Conservation (phyloP, 2,797 vertebrate species). For the Rhyacichthys aspro region DNA sequence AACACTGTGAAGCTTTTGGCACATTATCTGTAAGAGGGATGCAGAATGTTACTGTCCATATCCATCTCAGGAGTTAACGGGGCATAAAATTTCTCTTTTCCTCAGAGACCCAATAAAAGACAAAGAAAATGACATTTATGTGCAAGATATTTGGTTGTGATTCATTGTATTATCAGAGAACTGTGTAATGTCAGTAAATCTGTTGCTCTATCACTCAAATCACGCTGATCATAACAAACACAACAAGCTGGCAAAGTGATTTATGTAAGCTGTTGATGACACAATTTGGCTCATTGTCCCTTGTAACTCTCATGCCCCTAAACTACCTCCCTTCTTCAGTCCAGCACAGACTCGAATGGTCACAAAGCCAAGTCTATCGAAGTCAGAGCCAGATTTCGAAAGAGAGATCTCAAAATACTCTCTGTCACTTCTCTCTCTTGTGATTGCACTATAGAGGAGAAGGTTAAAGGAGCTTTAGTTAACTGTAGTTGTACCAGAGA, state of each 20-base stretch:
- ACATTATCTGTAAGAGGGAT: neutral
- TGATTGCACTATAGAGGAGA: too few species aligned
- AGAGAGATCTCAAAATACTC: too few species aligned
- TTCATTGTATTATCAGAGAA: neutral
- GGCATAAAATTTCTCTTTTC: conserved; percentile 26
- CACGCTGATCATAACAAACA: conserved; percentile 42
- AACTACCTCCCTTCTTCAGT: too few species aligned
- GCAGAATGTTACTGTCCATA: conserved; percentile 1
- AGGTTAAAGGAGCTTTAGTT: too few species aligned
- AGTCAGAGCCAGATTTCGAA: too few species aligned
- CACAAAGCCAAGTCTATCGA: too few species aligned
- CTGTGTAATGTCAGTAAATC: conserved; percentile 20
- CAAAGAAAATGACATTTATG: conserved; percentile 8
- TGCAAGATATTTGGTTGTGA: neutral
- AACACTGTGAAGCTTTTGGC: neutral
- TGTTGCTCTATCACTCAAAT: neutral
- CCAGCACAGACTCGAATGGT: too few species aligned
- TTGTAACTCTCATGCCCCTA: too few species aligned
- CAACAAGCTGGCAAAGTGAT: conserved; percentile 56
- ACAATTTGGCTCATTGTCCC: too few species aligned
- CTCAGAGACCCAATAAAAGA: conserved; percentile 26
- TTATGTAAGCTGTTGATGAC: too few species aligned
- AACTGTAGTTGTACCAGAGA: too few species aligned
- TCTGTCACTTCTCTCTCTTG: too few species aligned
- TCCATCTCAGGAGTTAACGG: conserved; percentile 6